Evolutionary conservation across 2,888 invertebrate species (phyloP).

Genomic region (Periphyllus acericola): DNA sequence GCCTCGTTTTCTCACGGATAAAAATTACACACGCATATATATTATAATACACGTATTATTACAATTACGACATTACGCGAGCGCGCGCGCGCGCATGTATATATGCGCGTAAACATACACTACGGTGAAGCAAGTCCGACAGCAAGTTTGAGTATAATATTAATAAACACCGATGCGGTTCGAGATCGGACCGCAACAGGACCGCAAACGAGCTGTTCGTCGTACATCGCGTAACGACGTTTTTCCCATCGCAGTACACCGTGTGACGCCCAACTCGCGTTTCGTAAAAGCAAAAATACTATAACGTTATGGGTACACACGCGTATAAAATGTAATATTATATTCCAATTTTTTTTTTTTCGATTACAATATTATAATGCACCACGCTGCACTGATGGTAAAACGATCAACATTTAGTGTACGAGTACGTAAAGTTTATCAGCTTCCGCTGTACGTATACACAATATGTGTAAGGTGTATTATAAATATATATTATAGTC

Average conservation of each 20-base stretch:
- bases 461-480: no score
- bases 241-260: conserved; percentile 33
- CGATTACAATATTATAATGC: background rate
- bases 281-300: no score
- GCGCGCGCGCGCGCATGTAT: background rate
- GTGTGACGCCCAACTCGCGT: background rate
- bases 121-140: background rate
- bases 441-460: no score
- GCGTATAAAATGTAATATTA: background rate
- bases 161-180: conserved; percentile 7
- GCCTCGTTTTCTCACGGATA: conserved; percentile 58
- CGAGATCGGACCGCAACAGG: conserved; percentile 44
- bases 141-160: background rate
- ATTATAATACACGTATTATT: background rate
- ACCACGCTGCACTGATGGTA: background rate
- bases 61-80: conserved; percentile 34
- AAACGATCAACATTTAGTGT: no score
- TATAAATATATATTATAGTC: no score
- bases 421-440: no score
- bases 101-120: no score
- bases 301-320: no score
- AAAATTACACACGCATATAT: conserved; percentile 29
- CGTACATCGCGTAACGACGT: background rate
- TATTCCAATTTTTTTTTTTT: background rate
- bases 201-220: conserved; percentile 24